Base-by-base conservation (phyloP, 2,113 vertebrate genomes). In the Muntiacus reevesi region DNA sequence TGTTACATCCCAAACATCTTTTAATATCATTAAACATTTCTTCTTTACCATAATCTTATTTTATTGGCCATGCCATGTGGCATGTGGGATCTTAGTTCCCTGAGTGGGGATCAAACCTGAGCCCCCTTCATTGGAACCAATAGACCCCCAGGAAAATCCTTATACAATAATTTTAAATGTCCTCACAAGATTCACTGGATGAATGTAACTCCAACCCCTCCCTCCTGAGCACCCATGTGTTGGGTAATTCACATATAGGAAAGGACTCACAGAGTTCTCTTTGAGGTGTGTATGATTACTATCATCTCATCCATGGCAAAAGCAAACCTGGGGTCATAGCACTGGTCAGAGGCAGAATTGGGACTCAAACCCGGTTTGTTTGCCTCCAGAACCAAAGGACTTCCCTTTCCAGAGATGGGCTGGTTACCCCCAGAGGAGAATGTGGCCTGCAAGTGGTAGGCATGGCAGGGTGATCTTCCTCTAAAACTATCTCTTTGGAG, bases 381-480 rank as follows among this genome's bases (percentile, higher is more conserved):
- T 78, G 17, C 6, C 36, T 83, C 45, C 47, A 50, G n/a, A 87
- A n/a, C 47, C 78, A 36, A 52, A 59, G 43, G 50, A 45, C 7
- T 33, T 86, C 25, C 60, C 71, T 7, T 11, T 40, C 12, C 21
- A 12, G 50, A 60, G 91, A 7, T 1, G 6, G 25, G 19, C 19
- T 52, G 30, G 30, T 7, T 12, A n/a, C 64, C 59, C n/a, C 62
- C 19, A 15, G 3, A 76, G 43, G 52, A 91, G 23, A 16, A n/a
- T 28, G 0, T 52, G 23, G 28, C 25, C 0, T 27, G 30, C 21
- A 40, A 2, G 17, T 5, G 11, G 27, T 21, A 36, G n/a, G 64
- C 8, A 36, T 21, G n/a, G 4, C 33, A 11, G 64, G 9, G 9
- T 12, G 43, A 30, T n/a, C 79, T 57, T 50, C 47, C 71, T 36